Evolutionary conservation across 2,113 vertebrate species (phyloP).

Genomic region (Pseudopodoces humilis): DNA sequence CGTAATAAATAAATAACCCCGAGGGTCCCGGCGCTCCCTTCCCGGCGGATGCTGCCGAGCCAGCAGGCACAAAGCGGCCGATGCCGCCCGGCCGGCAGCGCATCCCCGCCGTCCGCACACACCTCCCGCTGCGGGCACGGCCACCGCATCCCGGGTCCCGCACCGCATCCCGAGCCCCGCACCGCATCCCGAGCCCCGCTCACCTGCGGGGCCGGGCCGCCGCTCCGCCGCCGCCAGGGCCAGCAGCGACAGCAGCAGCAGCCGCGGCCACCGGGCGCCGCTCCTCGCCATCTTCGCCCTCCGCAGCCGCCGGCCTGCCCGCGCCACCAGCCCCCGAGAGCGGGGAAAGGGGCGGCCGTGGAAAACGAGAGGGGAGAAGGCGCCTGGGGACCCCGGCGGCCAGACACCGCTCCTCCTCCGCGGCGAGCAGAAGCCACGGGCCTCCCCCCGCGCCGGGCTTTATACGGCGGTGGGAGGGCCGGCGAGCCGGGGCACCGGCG

Average conservation of each 20-base stretch:
- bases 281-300: conserved; percentile 58
- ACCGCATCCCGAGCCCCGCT: background rate
- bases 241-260: conserved; percentile 26
- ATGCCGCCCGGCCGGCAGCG: background rate
- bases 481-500: background rate
- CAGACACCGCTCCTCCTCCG: background rate
- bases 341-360: background rate
- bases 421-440: background rate
- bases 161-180: background rate
- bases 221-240: conserved; percentile 23
- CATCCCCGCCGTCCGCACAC: background rate
- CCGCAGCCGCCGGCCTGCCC: conserved; percentile 54
- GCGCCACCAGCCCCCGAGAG: background rate
- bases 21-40: background rate
- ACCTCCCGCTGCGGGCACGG: background rate
- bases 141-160: background rate
- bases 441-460: background rate
- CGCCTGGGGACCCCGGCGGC: background rate
- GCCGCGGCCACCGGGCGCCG: conserved; percentile 32
- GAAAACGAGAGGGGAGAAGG: background rate
- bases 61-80: background rate
- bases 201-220: conserved; percentile 75
- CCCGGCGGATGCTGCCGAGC: background rate
- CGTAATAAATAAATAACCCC: background rate
- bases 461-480: background rate